A percentile compares a stretch with the other conserved stretches of the same genome.
Conservation (phyloP, 1,140 invertebrate genomes). For the Protaetia brevitarsis region DNA sequence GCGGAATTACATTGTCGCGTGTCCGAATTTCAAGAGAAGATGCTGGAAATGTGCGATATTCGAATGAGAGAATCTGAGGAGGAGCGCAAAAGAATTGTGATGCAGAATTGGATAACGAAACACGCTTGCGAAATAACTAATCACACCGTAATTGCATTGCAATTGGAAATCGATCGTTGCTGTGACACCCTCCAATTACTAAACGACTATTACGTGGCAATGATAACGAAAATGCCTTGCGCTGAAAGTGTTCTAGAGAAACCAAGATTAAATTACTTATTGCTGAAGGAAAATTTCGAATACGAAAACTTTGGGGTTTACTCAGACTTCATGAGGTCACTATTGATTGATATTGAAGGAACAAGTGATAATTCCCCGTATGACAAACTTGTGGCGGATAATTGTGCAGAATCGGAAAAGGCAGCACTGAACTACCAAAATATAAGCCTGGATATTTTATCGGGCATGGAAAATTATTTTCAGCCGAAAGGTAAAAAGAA, state of each 20-base stretch:
- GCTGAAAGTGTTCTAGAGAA: slow-evolving; percentile 1
- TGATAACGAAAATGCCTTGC: slow-evolving; percentile 45
- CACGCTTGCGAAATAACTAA: slow-evolving; percentile 54
- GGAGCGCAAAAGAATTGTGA: slow-evolving; percentile 50
- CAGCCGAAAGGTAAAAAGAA: slow-evolving; percentile 18
- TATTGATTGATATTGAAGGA: background rate
- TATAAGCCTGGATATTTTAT: background rate
- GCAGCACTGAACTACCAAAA: background rate
- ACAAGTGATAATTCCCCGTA: background rate
- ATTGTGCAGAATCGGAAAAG: background rate
- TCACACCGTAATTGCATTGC: slow-evolving; percentile 54
- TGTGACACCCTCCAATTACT: slow-evolving; percentile 53
- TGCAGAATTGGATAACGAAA: slow-evolving; percentile 53
- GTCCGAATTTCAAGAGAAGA: slow-evolving; percentile 45
- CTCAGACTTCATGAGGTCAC: background rate
- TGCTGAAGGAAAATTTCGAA: background rate
- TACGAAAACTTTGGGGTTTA: background rate
- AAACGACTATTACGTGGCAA: slow-evolving; percentile 56
- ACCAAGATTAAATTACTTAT: background rate
- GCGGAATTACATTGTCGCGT: slow-evolving; percentile 50
- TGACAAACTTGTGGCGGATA: background rate
- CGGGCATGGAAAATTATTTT: slow-evolving; percentile 10
- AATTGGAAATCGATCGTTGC: slow-evolving; percentile 57
- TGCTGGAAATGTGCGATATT: slow-evolving; percentile 54
- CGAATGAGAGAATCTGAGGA: slow-evolving; percentile 53